Evolutionary conservation across 2,797 vertebrate species (phyloP).

Genomic region (Enoplosus armatus): DNA sequence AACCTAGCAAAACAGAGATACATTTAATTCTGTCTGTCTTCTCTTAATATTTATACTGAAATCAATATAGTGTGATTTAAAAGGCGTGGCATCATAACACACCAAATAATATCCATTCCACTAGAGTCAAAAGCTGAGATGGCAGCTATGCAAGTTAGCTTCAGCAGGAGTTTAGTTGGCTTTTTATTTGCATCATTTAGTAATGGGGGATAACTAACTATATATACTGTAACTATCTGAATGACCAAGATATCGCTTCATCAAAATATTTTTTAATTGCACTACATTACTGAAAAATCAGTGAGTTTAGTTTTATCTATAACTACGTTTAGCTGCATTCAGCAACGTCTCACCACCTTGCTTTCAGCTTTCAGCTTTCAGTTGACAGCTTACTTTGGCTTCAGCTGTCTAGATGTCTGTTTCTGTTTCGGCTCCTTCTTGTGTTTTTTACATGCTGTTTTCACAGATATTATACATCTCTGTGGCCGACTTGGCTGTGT

Average conservation of each 20-base stretch:
- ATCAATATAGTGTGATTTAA: neutral
- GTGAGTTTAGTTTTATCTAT: neutral
- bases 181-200: neutral
- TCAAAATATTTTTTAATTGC: neutral
- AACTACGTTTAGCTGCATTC: neutral
- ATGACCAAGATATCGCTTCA: too few relatives aligned
- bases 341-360: too few relatives aligned
- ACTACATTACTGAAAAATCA: neutral
- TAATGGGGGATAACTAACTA: neutral
- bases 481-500: too few relatives aligned
- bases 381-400: neutral
- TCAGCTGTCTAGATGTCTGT: too few relatives aligned
- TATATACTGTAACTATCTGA: too few relatives aligned
- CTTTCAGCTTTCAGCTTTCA: neutral
- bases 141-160: neutral
- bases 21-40: too few relatives aligned
- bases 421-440: too few relatives aligned
- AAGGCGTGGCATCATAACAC: neutral
- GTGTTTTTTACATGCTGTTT: neutral
- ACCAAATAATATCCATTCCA: neutral
- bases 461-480: neutral
- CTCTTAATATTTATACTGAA: neutral
- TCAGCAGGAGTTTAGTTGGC: neutral
- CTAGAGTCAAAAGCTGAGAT: neutral
- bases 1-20: too few relatives aligned